Conservation (phyloP, 2,888 invertebrate species). For the Brassicogethes aeneus region DNA sequence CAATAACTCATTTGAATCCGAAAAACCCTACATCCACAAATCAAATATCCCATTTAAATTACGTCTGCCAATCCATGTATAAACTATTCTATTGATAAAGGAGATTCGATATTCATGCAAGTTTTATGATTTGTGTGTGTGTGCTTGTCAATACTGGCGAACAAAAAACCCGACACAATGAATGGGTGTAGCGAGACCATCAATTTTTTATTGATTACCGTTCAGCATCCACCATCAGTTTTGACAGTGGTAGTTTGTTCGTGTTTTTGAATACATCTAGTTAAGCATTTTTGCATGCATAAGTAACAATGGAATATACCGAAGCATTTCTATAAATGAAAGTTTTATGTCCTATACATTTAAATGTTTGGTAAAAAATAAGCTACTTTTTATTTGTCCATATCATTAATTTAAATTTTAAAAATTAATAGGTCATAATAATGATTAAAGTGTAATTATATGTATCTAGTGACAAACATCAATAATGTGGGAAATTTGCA, state of each 20-base stretch:
- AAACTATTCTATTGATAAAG: conserved; percentile 14
- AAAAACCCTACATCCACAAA: not conserved
- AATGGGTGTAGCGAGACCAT: conserved; percentile 34
- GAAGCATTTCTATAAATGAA: too few relatives aligned
- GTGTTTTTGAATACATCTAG: conserved; percentile 43
- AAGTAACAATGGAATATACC: too few relatives aligned
- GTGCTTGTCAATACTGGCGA: conserved; percentile 12
- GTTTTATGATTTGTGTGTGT: conserved; percentile 31
- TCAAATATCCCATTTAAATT: not conserved
- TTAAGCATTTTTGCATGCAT: conserved; percentile 40
- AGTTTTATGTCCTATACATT: too few relatives aligned
- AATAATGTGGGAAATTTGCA: too few relatives aligned
- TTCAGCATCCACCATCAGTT: conserved; percentile 30
- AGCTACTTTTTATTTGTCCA: too few relatives aligned
- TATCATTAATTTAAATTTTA: too few relatives aligned
- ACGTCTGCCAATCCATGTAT: not conserved
- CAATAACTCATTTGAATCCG: too few relatives aligned
- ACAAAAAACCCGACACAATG: conserved; percentile 28
- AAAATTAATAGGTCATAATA: too few relatives aligned
- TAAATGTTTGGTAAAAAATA: too few relatives aligned
- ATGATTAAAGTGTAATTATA: too few relatives aligned
- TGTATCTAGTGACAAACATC: too few relatives aligned
- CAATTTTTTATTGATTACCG: conserved; percentile 42
- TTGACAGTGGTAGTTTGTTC: conserved; percentile 38
- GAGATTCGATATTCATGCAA: conserved; percentile 24